These are phyloP conservation scores for Bradypodion ventrale DNA, from an alignment of 2,797 vertebrate species.

Conservation along the genomic window DNA sequence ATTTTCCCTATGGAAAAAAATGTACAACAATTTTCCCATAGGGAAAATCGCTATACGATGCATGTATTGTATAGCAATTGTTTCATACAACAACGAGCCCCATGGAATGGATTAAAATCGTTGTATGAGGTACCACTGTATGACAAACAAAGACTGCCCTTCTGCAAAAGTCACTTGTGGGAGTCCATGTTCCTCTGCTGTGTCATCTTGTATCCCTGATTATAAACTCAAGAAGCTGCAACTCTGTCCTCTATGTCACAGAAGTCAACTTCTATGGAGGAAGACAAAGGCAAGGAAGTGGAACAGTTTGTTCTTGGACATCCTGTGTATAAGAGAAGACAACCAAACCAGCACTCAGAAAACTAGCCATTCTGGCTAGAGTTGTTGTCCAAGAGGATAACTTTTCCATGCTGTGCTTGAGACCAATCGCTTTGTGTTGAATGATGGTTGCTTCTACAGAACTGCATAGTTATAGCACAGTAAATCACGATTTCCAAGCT, in stretches of 20 bases:
- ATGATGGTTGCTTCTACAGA: neutral
- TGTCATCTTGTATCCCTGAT: neutral
- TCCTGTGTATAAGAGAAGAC: neutral
- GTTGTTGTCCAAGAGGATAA: neutral
- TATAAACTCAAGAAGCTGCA: neutral
- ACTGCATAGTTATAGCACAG: neutral
- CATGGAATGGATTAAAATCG: too few relatives aligned
- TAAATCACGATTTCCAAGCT: neutral
- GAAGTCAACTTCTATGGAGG: neutral
- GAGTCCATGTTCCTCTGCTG: neutral
- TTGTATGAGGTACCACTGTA: too few relatives aligned
- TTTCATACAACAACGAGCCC: too few relatives aligned
- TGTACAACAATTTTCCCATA: too few relatives aligned
- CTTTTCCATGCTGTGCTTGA: neutral
- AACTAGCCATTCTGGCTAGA: neutral
- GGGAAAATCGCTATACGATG: too few relatives aligned
- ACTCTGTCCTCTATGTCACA: neutral
- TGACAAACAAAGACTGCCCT: neutral
- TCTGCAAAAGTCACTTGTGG: neutral
- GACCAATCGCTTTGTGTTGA: neutral
- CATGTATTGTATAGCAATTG: too few relatives aligned
- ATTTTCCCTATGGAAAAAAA: too few relatives aligned
- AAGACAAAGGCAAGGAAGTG: neutral
- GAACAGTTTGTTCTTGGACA: neutral
- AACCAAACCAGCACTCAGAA: too few relatives aligned